Percentiles rank a stretch among this genome's conserved stretches.
These are phyloP conservation scores for Drosophila lacertosa DNA, from an alignment of 1,140 invertebrate genomes.

Conservation along the genomic window DNA sequence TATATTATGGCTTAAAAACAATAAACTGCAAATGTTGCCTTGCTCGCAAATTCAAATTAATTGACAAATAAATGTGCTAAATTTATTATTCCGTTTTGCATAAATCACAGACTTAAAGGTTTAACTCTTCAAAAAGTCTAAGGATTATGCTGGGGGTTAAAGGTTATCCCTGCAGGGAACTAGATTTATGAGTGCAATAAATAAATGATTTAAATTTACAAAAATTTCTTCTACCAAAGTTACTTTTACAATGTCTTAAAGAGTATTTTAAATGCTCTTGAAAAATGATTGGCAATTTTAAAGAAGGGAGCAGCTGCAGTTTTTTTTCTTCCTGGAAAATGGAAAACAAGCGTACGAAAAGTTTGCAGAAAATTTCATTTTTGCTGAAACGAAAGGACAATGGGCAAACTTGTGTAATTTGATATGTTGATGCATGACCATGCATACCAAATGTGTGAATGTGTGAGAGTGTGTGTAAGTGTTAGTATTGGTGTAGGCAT, in stretches of 20 bases:
- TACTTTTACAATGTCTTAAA: not conserved
- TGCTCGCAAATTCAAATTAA: not conserved
- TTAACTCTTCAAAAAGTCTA: not conserved
- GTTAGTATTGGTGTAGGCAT: constrained; percentile 32
- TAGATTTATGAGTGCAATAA: too few species aligned
- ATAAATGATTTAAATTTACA: too few species aligned
- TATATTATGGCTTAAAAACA: not conserved
- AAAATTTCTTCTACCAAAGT: too few species aligned
- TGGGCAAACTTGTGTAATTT: constrained; percentile 66
- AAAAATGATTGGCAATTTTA: not conserved
- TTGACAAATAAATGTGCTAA: not conserved
- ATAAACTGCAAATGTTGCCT: not conserved
- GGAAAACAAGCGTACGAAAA: constrained; percentile 4
- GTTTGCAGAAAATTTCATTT: constrained; percentile 14
- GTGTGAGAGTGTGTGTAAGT: constrained; percentile 8
- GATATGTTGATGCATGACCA: constrained; percentile 62
- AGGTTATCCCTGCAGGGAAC: too few species aligned
- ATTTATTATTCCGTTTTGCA: not conserved
- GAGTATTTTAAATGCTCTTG: not conserved
- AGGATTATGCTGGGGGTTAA: too few species aligned
- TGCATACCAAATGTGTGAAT: constrained; percentile 46
- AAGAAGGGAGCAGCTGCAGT: not conserved
- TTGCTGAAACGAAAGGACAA: constrained; percentile 5
- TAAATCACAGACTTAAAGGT: not conserved
- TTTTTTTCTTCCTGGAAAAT: not conserved